These are phyloP conservation scores for Steinernema carpocapsae DNA, from an alignment of 2,888 invertebrate genomes.

Conservation along the genomic window DNA sequence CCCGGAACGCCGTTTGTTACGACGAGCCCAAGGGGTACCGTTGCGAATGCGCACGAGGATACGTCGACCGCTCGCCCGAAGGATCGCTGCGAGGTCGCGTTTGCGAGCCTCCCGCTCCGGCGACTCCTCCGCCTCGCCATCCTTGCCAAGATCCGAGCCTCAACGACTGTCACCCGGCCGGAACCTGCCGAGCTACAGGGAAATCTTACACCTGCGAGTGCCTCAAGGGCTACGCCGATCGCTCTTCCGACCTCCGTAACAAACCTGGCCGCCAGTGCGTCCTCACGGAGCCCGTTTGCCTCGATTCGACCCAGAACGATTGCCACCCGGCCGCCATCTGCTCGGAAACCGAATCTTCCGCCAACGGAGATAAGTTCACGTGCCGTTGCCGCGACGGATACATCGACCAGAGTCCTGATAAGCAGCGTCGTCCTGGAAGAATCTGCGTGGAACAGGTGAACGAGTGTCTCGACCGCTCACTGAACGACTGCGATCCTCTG, in stretches of 20 bases:
- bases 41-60: constrained; percentile 67
- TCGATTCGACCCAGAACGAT: constrained; percentile 65
- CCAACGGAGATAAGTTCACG: constrained; percentile 76
- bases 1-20: constrained; percentile 67
- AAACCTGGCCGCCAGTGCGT: constrained; percentile 63
- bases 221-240: constrained; percentile 63
- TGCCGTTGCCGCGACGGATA: constrained; percentile 86
- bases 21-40: constrained; percentile 64
- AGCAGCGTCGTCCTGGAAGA: constrained; percentile 57
- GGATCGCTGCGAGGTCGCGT: constrained; percentile 59
- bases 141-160: constrained; percentile 67
- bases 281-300: constrained; percentile 64
- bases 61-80: constrained; percentile 62
- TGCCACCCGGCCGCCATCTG: constrained; percentile 68
- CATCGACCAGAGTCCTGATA: constrained; percentile 73
- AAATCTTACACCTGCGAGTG: constrained; percentile 68
- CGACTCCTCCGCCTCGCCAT: constrained; percentile 61
- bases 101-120: constrained; percentile 65
- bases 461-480: constrained; percentile 64
- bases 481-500: constrained; percentile 67
- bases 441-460: constrained; percentile 65
- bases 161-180: constrained; percentile 67
- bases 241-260: constrained; percentile 55
- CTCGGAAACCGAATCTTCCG: constrained; percentile 47
- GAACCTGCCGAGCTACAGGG: constrained; percentile 65